Conservation (phyloP, 2,113 vertebrate genomes). For the Vireo altiloquus region DNA sequence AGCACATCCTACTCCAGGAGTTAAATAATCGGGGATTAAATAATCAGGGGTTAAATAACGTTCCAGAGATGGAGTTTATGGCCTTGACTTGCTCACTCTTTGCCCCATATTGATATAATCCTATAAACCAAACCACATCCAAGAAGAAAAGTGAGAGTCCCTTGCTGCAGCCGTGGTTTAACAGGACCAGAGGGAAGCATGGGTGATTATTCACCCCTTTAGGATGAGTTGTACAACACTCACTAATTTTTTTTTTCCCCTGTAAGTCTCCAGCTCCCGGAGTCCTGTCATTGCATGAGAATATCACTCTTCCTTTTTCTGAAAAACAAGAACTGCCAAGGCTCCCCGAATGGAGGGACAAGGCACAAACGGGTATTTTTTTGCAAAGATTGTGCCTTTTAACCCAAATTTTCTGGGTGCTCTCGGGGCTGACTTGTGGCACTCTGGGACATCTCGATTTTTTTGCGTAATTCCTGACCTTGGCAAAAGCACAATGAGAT, state of each 20-base stretch:
- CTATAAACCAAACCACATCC: not conserved
- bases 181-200: not conserved
- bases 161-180: not conserved
- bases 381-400: not conserved
- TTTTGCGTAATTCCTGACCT: not conserved
- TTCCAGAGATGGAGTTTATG: accelerated
- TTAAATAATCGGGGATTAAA: not conserved
- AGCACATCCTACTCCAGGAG: not conserved
- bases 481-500: not conserved
- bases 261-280: not conserved
- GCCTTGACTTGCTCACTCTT: not conserved
- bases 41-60: not conserved
- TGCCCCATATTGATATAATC: not conserved
- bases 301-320: conserved; percentile 20
- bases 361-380: not conserved
- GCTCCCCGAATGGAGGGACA: not conserved
- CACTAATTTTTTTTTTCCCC: not conserved
- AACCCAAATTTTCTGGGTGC: not conserved
- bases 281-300: not conserved
- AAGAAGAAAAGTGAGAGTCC: not conserved
- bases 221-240: not conserved
- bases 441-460: not conserved
- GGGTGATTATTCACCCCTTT: not conserved
- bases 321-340: conserved; percentile 51
- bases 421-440: not conserved